These are phyloP conservation scores for Coremacera marginata DNA, from an alignment of 2,888 invertebrate species.

Conservation along the genomic window DNA sequence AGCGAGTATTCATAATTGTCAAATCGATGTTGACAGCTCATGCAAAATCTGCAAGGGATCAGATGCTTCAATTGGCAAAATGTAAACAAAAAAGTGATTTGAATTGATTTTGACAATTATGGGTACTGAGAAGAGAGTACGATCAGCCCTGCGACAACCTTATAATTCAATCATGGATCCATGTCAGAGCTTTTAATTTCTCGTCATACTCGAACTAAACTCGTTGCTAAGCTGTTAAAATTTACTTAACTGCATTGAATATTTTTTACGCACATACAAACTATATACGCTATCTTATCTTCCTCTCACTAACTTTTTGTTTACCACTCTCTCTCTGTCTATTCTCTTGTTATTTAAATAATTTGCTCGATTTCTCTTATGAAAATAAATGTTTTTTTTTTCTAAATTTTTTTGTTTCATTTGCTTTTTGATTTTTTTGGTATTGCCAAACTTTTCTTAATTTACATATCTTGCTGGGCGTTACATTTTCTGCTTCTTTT, in stretches of 20 bases:
- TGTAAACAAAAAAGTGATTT: too few relatives aligned
- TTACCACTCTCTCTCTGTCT: background rate
- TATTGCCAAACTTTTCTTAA: conserved; percentile 14
- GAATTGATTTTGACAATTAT: too few relatives aligned
- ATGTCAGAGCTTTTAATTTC: too few relatives aligned
- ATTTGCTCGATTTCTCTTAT: conserved; percentile 4
- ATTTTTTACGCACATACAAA: background rate
- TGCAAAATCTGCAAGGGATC: too few relatives aligned
- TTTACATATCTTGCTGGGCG: conserved; percentile 15
- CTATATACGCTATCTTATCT: background rate
- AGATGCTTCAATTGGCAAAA: too few relatives aligned
- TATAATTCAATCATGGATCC: too few relatives aligned
- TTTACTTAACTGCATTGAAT: background rate
- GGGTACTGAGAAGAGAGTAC: too few relatives aligned
- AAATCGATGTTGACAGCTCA: too few relatives aligned
- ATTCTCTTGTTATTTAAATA: background rate
- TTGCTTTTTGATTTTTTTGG: conserved; percentile 15
- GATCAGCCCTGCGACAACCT: too few relatives aligned
- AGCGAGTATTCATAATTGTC: too few relatives aligned
- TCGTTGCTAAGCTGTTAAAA: too few relatives aligned
- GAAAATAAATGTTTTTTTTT: conserved; percentile 29
- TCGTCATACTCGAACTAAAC: too few relatives aligned
- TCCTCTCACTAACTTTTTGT: background rate
- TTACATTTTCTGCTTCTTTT: background rate
- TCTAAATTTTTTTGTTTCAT: background rate